phyloP scores from a whole-genome alignment of 2,113 vertebrate genomes.

The Pterocles gutturalis region DNA sequence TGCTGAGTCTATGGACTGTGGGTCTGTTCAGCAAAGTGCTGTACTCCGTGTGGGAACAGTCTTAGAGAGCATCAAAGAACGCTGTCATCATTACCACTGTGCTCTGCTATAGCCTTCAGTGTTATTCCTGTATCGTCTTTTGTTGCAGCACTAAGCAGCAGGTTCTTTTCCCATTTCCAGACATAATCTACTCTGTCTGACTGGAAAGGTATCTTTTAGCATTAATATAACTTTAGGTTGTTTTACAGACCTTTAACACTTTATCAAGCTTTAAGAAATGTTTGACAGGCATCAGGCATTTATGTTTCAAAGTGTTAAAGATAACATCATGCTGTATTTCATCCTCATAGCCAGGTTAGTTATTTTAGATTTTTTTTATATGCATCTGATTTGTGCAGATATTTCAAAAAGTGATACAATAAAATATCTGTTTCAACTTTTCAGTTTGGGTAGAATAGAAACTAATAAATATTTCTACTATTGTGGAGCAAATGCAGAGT shows the following conservation, averaged over 20 bases:
- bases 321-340: not conserved
- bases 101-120: not conserved
- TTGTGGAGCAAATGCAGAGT: not conserved
- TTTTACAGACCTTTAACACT: not conserved
- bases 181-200: not conserved
- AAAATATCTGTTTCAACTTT: not conserved
- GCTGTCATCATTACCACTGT: accelerated
- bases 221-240: not conserved
- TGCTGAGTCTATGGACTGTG: not conserved
- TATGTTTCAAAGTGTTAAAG: not conserved
- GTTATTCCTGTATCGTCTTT: not conserved
- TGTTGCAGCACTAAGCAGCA: not conserved
- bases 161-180: not conserved
- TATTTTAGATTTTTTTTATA: not conserved
- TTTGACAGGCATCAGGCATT: not conserved
- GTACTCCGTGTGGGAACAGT: not conserved
- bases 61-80: not conserved
- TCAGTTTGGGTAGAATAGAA: not conserved
- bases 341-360: not conserved
- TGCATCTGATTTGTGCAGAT: not conserved
- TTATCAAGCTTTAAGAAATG: not conserved
- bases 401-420: not conserved
- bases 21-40: not conserved
- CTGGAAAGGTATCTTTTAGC: not conserved
- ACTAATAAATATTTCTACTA: not conserved